These are phyloP conservation scores for Xiphias gladius DNA, from an alignment of 2,113 vertebrate species.

Conservation along the genomic window DNA sequence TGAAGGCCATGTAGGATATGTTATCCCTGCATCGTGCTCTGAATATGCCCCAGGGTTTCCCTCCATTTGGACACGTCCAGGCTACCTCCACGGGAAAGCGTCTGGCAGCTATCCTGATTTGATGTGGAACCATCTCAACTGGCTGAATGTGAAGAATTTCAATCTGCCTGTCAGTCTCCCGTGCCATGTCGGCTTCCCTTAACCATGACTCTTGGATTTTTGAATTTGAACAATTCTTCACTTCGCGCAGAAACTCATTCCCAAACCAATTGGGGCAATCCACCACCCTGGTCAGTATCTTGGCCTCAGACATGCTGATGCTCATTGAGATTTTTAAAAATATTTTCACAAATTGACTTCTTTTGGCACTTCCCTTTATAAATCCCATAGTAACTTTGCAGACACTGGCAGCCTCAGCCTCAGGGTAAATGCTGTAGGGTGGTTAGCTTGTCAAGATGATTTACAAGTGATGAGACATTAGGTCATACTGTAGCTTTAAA, in stretches of 20 bases:
- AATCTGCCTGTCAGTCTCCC: not conserved
- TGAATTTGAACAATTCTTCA: not conserved
- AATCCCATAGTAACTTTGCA: not conserved
- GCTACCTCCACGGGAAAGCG: not conserved
- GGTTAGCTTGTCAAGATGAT: slow-evolving; percentile 19
- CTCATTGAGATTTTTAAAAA: not conserved
- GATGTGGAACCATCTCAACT: not conserved
- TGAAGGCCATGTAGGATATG: not conserved
- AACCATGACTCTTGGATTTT: not conserved
- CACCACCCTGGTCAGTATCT: not conserved
- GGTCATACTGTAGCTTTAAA: slow-evolving; percentile 9
- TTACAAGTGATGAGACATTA: slow-evolving; percentile 16
- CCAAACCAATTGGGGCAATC: not conserved
- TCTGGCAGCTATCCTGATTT: not conserved
- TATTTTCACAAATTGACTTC: not conserved
- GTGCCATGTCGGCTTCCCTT: not conserved
- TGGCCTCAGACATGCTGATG: not conserved
- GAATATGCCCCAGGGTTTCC: not conserved
- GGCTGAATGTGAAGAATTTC: slow-evolving; percentile 2
- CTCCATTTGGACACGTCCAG: not conserved
- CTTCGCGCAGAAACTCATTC: not conserved
- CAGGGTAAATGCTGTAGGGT: slow-evolving; percentile 13
- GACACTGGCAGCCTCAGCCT: slow-evolving; percentile 7
- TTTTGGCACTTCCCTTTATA: not conserved
- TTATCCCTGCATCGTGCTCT: not conserved